Percentiles rank a stretch among this genome's conserved stretches.
Evolutionary conservation across 37 sponge, comb jelly and placozoan genomes (phyloP).

Genomic region (Spongilla lacustris): DNA sequence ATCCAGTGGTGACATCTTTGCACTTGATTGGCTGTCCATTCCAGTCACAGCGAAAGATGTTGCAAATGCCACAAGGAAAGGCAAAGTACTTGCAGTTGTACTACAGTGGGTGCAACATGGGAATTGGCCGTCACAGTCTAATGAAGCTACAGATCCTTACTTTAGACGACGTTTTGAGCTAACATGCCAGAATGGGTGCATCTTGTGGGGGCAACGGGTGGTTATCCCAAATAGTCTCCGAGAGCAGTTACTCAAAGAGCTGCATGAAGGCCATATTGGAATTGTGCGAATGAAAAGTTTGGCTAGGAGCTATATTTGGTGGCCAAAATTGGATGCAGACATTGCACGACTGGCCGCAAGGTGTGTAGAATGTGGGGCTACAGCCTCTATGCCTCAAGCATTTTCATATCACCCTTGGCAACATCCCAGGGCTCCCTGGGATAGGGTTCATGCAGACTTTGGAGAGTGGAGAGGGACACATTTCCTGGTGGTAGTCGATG

Average conservation of each 20-base stretch:
- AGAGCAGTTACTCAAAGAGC: slow-evolving; percentile 6
- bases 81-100: too few relatives aligned
- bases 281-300: not conserved
- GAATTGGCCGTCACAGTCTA: too few relatives aligned
- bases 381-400: not conserved
- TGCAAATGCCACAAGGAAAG: too few relatives aligned
- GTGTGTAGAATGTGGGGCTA: not conserved
- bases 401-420: slow-evolving; percentile 4
- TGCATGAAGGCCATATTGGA: not conserved
- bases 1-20: too few relatives aligned
- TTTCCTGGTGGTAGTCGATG: slow-evolving; percentile 8
- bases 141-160: too few relatives aligned
- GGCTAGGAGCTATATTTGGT: slow-evolving; percentile 5
- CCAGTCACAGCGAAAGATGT: too few relatives aligned
- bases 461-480: slow-evolving; percentile 3
- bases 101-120: too few relatives aligned
- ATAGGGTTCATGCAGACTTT: not conserved
- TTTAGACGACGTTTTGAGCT: too few relatives aligned
- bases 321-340: not conserved
- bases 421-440: not conserved
- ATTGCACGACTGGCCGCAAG: not conserved
- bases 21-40: too few relatives aligned
- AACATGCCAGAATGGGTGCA: too few relatives aligned
- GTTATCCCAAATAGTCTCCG: too few relatives aligned
- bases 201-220: too few relatives aligned